Conservation (phyloP, 2,797 vertebrate genomes). For the Limnodromus scolopaceus region DNA sequence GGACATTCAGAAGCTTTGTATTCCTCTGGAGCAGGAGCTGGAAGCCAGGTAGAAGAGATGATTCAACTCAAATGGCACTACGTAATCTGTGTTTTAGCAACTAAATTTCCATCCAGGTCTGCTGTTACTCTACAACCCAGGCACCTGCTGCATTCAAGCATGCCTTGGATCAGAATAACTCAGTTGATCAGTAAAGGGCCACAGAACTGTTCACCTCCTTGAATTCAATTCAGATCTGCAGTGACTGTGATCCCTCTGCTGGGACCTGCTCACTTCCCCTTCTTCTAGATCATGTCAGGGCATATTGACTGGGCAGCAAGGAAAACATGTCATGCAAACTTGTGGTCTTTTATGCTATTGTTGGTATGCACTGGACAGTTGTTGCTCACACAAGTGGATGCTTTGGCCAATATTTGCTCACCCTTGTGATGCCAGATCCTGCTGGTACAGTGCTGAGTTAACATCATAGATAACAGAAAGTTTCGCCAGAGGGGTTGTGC, state of each 20-base stretch:
- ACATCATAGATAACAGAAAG: neutral
- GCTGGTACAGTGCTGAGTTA: neutral
- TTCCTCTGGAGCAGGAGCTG: neutral
- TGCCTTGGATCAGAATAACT: neutral
- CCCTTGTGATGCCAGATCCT: neutral
- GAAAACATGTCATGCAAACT: neutral
- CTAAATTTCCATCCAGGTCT: neutral
- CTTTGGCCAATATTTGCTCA: neutral
- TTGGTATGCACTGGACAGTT: neutral
- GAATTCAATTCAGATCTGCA: neutral
- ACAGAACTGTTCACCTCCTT: neutral
- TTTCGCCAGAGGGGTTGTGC: neutral
- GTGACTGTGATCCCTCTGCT: accelerated
- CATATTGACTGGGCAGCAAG: neutral
- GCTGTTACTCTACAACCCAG: neutral
- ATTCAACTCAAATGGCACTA: neutral
- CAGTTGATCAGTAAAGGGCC: neutral
- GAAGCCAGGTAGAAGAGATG: neutral
- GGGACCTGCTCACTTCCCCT: neutral
- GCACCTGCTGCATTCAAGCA: neutral
- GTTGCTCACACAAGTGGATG: neutral
- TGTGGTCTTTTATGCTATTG: neutral
- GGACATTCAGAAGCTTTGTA: neutral
- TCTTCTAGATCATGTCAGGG: neutral
- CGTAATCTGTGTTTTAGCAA: neutral